Evolutionary conservation across 1,140 invertebrate genomes (phyloP), one percentile per base, ranked within the genome.

Genomic region (Zaprionus kolodkinae): DNA sequence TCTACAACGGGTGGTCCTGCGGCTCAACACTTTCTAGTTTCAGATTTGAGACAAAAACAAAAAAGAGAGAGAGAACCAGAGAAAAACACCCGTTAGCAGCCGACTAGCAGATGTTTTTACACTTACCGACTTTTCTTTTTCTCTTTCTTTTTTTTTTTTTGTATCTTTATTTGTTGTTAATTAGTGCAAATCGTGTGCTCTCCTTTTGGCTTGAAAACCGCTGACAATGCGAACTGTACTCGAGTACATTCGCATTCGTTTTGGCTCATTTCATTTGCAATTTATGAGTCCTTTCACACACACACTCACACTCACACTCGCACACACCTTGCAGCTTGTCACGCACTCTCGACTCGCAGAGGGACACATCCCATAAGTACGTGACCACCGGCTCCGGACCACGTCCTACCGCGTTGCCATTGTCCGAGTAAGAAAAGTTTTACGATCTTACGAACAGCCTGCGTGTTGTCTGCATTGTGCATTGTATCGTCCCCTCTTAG

Each of bases 211-310:
- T 21, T 40, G 13, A 38, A 13, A 1, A 38, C 11, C 12, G 55
- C 55, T 63, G 17, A 43, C 25, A 30, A 43, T 54, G 11, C 50
- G 6, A 27, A 40, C 56, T 59, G 43, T 38, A 66, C 54, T 50
- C n/a, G 50, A 40, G 21, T 21, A 21, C 15, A 73, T 70, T 74
- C 48, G 33, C 72, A 91, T 91, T 91, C 85, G 89, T 62, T 89
- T 81, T 91, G 89, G 82, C 89, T 91, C 89, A 91, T 91, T 91
- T 91, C 74, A 84, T 91, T 91, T 91, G 89, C 89, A 91, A 91
- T 91, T 91, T 91, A 91, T 88, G 85, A 78, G 76, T 76, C 40
- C 52, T 62, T 50, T 70, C n/a, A n/a, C n/a, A 55, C 50, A 54
- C 35, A 43, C 57, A 48, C n/a, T 30, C 4, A 15, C 40, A 48